Evolutionary conservation across 2,113 vertebrate species (phyloP).

Genomic region (Gymnobelideus leadbeateri): DNA sequence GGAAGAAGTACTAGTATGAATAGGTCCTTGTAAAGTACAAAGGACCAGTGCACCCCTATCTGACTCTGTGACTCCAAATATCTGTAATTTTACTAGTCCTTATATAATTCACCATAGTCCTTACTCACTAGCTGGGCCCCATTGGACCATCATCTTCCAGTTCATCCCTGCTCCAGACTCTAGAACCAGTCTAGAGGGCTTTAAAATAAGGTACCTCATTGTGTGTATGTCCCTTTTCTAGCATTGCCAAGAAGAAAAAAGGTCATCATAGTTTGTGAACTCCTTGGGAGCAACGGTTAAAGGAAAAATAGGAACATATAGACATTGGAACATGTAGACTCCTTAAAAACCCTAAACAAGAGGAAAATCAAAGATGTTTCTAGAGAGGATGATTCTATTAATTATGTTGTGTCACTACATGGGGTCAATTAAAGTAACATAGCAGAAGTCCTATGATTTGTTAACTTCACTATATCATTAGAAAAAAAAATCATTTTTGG

Average conservation of each 20-base stretch:
- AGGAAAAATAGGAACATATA: too few relatives aligned
- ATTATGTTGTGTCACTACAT: constrained; percentile 45
- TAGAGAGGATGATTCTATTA: constrained; percentile 21
- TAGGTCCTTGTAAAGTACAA: not conserved
- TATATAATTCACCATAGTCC: too few relatives aligned
- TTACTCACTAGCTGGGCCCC: not conserved
- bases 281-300: not conserved
- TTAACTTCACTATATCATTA: not conserved
- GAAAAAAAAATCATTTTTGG: not conserved
- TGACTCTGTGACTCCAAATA: not conserved
- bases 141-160: too few relatives aligned
- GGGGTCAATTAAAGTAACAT: constrained; percentile 3
- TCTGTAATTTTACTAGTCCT: not conserved
- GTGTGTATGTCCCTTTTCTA: constrained; percentile 22
- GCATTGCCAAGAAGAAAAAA: constrained; percentile 51
- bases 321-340: not conserved
- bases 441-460: not conserved
- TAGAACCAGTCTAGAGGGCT: constrained; percentile 31
- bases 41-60: not conserved
- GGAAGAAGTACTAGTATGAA: not conserved
- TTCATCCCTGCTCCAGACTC: too few relatives aligned
- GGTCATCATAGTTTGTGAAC: constrained; percentile 58
- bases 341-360: constrained; percentile 63
- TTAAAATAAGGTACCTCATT: constrained; percentile 53
- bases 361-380: constrained; percentile 45